Evolutionary conservation across 2,888 invertebrate species (phyloP).

Genomic region (Plebejus anna): DNA sequence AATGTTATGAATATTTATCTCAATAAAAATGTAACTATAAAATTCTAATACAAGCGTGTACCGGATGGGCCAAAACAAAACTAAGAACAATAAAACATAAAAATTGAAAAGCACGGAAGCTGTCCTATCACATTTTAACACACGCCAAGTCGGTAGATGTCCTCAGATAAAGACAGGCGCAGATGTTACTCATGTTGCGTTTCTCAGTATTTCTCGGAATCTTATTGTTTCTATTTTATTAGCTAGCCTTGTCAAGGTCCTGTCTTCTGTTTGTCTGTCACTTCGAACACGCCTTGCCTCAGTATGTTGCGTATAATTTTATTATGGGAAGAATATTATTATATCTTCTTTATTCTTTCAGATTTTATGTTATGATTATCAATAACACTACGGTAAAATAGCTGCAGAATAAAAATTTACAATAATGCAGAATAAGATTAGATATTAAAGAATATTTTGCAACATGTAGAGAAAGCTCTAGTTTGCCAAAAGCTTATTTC

Average conservation of each 20-base stretch:
- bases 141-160: conserved; percentile 48
- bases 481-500: not conserved
- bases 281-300: conserved; percentile 31
- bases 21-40: no score
- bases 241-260: conserved; percentile 57
- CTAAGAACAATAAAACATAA: conserved; percentile 34
- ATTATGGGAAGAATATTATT: not conserved
- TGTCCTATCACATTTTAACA: conserved; percentile 45
- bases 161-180: conserved; percentile 63
- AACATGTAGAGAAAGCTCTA: not conserved
- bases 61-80: not conserved
- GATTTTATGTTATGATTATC: not conserved
- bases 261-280: conserved; percentile 32
- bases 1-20: no score
- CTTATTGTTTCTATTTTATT: conserved; percentile 55
- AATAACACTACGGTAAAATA: not conserved
- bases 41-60: not conserved
- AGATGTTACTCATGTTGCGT: conserved; percentile 51
- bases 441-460: not conserved
- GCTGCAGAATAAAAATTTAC: not conserved
- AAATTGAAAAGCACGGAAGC: conserved; percentile 38
- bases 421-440: not conserved
- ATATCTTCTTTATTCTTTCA: not conserved
- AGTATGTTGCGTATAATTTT: not conserved
- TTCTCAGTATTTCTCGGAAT: conserved; percentile 49